phyloP scores from a whole-genome alignment of 2,113 vertebrate species.

The Indicator maculatus region DNA sequence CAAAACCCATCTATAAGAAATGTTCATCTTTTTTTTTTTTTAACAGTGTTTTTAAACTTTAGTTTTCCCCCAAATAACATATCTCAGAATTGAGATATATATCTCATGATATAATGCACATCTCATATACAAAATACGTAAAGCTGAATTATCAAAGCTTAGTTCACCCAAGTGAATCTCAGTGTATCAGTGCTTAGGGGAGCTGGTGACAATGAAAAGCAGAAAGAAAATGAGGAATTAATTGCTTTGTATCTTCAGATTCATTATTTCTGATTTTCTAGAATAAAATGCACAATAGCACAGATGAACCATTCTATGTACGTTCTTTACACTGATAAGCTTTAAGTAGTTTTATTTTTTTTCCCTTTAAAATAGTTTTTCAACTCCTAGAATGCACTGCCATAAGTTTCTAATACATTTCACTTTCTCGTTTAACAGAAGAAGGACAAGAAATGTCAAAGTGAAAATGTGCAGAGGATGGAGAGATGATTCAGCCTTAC shows the following conservation, averaged over 20 bases:
- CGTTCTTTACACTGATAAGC: not conserved
- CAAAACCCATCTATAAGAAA: not conserved
- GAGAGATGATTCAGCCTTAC: slow-evolving; percentile 54
- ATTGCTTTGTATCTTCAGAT: not conserved
- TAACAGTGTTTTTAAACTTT: not conserved
- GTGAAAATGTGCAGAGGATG: slow-evolving; percentile 65
- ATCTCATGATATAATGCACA: not conserved
- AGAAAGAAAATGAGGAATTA: not conserved
- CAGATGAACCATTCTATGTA: not conserved
- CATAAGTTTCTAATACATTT: slow-evolving; percentile 28
- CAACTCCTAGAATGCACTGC: not conserved
- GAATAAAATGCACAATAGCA: not conserved
- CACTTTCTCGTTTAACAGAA: not conserved
- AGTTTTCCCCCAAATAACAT: not conserved
- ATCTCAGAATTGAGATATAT: not conserved
- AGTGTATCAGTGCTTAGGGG: not conserved
- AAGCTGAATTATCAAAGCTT: not conserved
- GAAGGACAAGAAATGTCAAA: slow-evolving; percentile 61
- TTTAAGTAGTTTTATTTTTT: not conserved
- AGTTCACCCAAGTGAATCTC: not conserved
- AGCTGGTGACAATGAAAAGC: not conserved
- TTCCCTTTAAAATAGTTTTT: slow-evolving; percentile 17
- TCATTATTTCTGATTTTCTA: slow-evolving; percentile 7
- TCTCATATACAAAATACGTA: not conserved
- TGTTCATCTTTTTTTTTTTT: not conserved